Evolutionary conservation across 2,113 vertebrate genomes (phyloP), one percentile per base, ranked within the genome.

Genomic region (Pelmatolapia mariae): DNA sequence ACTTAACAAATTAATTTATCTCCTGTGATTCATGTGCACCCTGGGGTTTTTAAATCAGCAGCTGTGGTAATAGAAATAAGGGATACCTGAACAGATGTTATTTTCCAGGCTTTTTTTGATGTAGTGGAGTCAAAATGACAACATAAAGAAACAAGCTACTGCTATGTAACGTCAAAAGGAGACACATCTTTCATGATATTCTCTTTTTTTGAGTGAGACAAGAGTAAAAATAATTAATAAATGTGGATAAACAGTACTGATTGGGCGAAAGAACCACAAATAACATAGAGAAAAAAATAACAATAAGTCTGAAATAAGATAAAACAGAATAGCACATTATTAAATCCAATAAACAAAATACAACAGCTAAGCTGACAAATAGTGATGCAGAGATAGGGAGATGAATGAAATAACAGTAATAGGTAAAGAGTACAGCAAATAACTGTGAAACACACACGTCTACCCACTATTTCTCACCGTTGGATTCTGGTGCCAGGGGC

Each of bases 401-500:
- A 54, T 40, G 61, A 63, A 50, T 8, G 16, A 40, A 59, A 80
- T 10, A n/a, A 16, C 12, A 85, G 12, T 63, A 2, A 59, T 10
- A 85, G 4, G 19, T 68, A 40, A 68, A 63, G 18, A 50, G 10
- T 52, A 31, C 45, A 33, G 18, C 10, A 52, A 78, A 52, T 78
- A 78, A 33, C 40, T 22, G 31, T 31, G 33, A 80, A 33, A 40
- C n/a, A 86, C 29, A 85, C 31, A 31, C 12, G 76, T 45, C 66
- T 16, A 76, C 53, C 54, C 19, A 26, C 9, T 12, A 19, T n/a
- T 33, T 53, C 92, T 71, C 93, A 99, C 98, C 98, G 86, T 97
- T 94, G 3, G 98, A 98, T 15, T 96, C 81, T 0, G 98, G 99
- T n/a, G 97, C 93, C 91, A 99, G 94, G 0, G 96, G 94, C 0